phyloP scores from a whole-genome alignment of 2,888 invertebrate genomes.

The Congeria kusceri region DNA sequence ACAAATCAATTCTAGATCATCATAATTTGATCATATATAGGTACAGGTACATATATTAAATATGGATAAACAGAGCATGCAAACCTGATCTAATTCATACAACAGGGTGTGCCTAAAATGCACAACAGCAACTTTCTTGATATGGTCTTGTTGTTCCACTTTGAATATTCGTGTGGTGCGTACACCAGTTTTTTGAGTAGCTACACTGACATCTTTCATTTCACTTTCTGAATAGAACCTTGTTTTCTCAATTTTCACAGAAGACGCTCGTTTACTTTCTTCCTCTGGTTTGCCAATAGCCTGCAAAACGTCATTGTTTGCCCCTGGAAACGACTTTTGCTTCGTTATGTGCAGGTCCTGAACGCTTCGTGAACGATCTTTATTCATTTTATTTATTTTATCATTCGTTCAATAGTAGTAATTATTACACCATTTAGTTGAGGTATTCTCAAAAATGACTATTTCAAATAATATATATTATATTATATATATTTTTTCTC shows the following conservation, averaged over 20 bases:
- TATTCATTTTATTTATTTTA: neutral
- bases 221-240: slow-evolving; percentile 17
- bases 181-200: neutral
- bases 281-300: neutral
- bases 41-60: too few relatives aligned
- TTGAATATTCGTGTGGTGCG: slow-evolving; percentile 15
- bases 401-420: too few relatives aligned
- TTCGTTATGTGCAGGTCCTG: neutral
- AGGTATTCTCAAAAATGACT: too few relatives aligned
- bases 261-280: neutral
- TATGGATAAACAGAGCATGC: slow-evolving; percentile 4
- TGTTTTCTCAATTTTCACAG: neutral
- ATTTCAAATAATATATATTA: too few relatives aligned
- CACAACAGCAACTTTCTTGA: slow-evolving; percentile 80
- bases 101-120: slow-evolving; percentile 73
- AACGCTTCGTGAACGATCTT: neutral
- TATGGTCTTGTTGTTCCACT: slow-evolving; percentile 58
- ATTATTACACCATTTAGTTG: too few relatives aligned
- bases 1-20: too few relatives aligned
- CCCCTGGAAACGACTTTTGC: neutral
- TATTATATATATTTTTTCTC: too few relatives aligned
- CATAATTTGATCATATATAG: too few relatives aligned
- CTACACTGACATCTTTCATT: neutral
- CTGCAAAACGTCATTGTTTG: neutral
- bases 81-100: slow-evolving; percentile 78